Conservation (phyloP, 1,140 invertebrate species). For the Whitmania pigra region DNA sequence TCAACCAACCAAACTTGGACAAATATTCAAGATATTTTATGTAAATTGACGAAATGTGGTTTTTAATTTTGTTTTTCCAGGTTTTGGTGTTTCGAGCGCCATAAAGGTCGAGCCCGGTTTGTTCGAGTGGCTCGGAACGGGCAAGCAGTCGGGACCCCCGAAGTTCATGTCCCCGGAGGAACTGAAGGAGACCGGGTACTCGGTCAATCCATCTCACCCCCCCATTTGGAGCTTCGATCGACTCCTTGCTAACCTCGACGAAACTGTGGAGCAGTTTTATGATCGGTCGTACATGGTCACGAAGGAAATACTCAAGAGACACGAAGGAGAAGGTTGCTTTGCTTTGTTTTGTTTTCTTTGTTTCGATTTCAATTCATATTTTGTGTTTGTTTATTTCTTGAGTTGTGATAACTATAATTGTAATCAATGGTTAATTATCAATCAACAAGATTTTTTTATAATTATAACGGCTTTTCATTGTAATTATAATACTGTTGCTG, state of each 20-base stretch:
- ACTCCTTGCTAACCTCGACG: conserved; percentile 33
- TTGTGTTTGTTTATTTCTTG: no score
- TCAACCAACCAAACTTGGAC: no score
- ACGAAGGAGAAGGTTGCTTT: conserved; percentile 27
- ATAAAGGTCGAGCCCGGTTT: conserved; percentile 67
- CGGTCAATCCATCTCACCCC: neutral
- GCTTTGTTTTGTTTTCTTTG: no score
- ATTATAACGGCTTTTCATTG: no score
- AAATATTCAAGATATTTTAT: no score
- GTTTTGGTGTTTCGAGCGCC: neutral
- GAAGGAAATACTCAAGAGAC: conserved; percentile 35
- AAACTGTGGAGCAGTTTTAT: conserved; percentile 57
- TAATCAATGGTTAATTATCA: no score
- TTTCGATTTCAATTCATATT: no score
- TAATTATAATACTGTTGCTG: no score
- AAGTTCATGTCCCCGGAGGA: conserved; percentile 64
- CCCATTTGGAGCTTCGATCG: conserved; percentile 1
- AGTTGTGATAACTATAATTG: no score
- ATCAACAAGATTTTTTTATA: no score
- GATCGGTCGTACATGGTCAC: conserved; percentile 43
- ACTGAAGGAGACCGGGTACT: conserved; percentile 56
- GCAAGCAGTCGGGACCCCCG: conserved; percentile 67
- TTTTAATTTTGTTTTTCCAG: neutral
- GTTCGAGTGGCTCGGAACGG: conserved; percentile 74
- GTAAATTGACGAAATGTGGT: neutral